These are phyloP conservation scores for Ciona savignyi DNA, from an alignment of 23 tunicate species.

Conservation along the genomic window DNA sequence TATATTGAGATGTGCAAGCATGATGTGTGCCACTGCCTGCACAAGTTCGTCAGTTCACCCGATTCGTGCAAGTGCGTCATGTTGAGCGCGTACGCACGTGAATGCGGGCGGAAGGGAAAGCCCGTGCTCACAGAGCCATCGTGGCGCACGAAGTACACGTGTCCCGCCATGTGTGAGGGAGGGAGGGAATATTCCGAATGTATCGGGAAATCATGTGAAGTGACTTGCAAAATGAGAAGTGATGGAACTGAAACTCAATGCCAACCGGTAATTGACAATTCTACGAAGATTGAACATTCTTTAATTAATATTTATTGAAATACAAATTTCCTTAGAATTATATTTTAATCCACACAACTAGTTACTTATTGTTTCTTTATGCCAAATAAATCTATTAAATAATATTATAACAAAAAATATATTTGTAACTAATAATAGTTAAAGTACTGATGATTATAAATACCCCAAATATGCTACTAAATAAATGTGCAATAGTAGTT, in stretches of 20 bases:
- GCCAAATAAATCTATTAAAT: conserved; percentile 2
- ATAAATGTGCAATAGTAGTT: background rate
- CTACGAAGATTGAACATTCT: too few relatives aligned
- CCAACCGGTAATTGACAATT: conserved; percentile 1
- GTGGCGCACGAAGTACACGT: conserved; percentile 40
- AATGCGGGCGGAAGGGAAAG: conserved; percentile 9
- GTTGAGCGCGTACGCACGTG: conserved; percentile 58
- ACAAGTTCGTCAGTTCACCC: conserved; percentile 10
- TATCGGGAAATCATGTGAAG: conserved; percentile 33
- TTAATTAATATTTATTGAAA: too few relatives aligned
- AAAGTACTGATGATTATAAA: too few relatives aligned
- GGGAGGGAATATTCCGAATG: conserved; percentile 55
- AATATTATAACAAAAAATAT: background rate
- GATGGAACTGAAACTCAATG: background rate
- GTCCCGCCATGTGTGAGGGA: conserved; percentile 28
- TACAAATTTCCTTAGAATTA: too few relatives aligned
- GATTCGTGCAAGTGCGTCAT: conserved; percentile 35
- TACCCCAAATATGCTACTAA: background rate
- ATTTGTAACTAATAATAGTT: background rate
- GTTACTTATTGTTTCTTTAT: too few relatives aligned
- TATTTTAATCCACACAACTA: too few relatives aligned
- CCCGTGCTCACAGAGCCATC: conserved; percentile 2
- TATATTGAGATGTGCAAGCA: conserved; percentile 59
- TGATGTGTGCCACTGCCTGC: conserved; percentile 65
- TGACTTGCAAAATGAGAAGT: conserved; percentile 45